These are phyloP conservation scores for Himalopsyche kuldschensis DNA, from an alignment of 2,888 invertebrate species.

Conservation along the genomic window DNA sequence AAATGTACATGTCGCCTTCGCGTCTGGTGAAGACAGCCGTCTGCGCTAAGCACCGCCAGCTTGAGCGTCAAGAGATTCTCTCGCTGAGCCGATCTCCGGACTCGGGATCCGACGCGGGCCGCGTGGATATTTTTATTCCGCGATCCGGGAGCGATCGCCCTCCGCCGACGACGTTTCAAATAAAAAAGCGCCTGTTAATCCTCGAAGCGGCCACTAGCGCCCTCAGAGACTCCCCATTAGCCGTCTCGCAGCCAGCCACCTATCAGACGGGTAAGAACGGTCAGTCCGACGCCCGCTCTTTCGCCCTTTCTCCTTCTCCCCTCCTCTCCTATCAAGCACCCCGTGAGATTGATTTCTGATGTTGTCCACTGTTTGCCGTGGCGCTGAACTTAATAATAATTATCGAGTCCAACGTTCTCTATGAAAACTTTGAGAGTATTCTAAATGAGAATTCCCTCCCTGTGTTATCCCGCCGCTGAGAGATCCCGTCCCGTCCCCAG, in stretches of 20 bases:
- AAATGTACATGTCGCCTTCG: conserved; percentile 58
- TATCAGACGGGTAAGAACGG: conserved; percentile 63
- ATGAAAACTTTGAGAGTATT: not conserved
- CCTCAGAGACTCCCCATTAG: conserved; percentile 49
- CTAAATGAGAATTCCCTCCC: not conserved
- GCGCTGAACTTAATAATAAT: not conserved
- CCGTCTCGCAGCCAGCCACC: conserved; percentile 54
- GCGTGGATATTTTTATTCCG: conserved; percentile 43
- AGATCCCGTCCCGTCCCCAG: conserved; percentile 32
- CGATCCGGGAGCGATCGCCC: conserved; percentile 30
- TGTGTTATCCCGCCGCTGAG: not conserved
- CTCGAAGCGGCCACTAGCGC: conserved; percentile 50
- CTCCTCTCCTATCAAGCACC: conserved; percentile 39
- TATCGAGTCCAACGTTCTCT: not conserved
- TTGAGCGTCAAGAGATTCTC: conserved; percentile 56
- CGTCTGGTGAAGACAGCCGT: conserved; percentile 67
- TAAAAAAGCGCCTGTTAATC: conserved; percentile 53
- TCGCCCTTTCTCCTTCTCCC: conserved; percentile 38
- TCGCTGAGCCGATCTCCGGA: conserved; percentile 49
- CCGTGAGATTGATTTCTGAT: not conserved
- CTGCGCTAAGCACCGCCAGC: conserved; percentile 63
- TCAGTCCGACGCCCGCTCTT: conserved; percentile 41
- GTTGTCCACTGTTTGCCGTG: not conserved
- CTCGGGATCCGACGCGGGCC: conserved; percentile 40
- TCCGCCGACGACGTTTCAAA: conserved; percentile 42